A percentile compares a stretch with the other conserved stretches of the same genome.
phyloP scores from a whole-genome alignment of 2,888 invertebrate species.

The Sarcophaga variegata region DNA sequence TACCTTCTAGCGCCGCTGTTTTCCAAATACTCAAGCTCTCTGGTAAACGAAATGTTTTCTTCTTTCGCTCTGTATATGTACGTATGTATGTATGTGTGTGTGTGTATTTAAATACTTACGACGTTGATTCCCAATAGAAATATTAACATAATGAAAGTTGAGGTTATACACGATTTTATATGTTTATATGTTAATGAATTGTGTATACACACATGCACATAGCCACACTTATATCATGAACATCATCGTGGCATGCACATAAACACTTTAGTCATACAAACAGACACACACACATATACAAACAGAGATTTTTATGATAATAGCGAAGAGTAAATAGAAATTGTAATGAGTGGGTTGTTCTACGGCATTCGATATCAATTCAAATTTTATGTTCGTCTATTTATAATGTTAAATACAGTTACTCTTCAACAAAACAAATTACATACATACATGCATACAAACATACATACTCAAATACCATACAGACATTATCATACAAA shows the following conservation, averaged over 20 bases:
- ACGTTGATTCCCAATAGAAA: slow-evolving; percentile 46
- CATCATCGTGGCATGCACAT: not conserved
- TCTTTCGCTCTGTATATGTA: not conserved
- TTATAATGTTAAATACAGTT: not conserved
- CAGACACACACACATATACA: not conserved
- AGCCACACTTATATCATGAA: not conserved
- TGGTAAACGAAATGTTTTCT: not conserved
- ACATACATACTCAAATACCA: not conserved
- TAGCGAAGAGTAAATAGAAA: slow-evolving; percentile 46
- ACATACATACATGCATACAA: not conserved
- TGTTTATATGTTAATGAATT: slow-evolving; percentile 37
- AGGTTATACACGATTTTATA: slow-evolving; percentile 43
- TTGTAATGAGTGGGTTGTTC: slow-evolving; percentile 41
- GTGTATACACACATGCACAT: not conserved
- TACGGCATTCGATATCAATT: slow-evolving; percentile 14
- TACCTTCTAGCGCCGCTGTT: not conserved
- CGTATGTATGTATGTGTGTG: not conserved
- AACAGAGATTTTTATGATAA: slow-evolving; percentile 38
- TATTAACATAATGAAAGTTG: slow-evolving; percentile 60
- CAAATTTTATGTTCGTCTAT: slow-evolving; percentile 31
- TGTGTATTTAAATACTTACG: slow-evolving; percentile 34
- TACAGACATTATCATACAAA: too few relatives aligned
- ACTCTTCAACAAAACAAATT: not conserved
- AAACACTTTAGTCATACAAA: not conserved
- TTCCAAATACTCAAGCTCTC: not conserved